Evolutionary conservation across 1,140 invertebrate genomes (phyloP).

Genomic region (Drosophila repletoides): DNA sequence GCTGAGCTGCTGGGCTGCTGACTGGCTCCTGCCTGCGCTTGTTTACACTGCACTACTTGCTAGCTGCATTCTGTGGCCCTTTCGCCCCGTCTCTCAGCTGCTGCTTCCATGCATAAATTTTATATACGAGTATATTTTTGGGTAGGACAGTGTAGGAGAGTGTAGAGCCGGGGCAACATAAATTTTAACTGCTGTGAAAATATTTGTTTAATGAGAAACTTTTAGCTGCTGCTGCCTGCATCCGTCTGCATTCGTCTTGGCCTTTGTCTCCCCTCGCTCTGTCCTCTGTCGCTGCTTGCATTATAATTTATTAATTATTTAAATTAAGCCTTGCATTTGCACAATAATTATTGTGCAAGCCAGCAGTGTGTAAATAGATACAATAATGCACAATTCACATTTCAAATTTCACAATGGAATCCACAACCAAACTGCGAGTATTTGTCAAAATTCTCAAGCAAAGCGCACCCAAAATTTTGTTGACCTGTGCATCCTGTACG

Average conservation of each 20-base stretch:
- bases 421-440: too few species aligned
- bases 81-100: background rate
- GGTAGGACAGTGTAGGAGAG: constrained; percentile 20
- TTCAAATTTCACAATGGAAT: too few species aligned
- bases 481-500: too few species aligned
- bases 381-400: constrained; percentile 16
- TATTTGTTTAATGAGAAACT: constrained; percentile 81
- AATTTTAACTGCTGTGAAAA: constrained; percentile 78
- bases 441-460: constrained; percentile 14
- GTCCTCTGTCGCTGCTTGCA: constrained; percentile 21
- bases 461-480: constrained; percentile 2
- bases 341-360: constrained; percentile 34
- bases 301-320: constrained; percentile 79
- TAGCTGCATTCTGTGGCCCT: constrained; percentile 15
- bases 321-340: constrained; percentile 48
- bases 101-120: constrained; percentile 55
- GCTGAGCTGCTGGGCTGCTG: constrained; percentile 34
- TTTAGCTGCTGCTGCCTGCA: constrained; percentile 47
- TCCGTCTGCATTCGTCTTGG: background rate
- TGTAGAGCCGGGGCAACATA: constrained; percentile 54
- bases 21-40: constrained; percentile 29
- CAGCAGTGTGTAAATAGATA: constrained; percentile 8
- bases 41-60: constrained; percentile 67
- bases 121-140: constrained; percentile 50
- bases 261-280: background rate